A percentile compares a stretch with the other conserved stretches of the same genome.
These are phyloP conservation scores for Ceryle rudis DNA, from an alignment of 2,797 vertebrate genomes.

Conservation along the genomic window DNA sequence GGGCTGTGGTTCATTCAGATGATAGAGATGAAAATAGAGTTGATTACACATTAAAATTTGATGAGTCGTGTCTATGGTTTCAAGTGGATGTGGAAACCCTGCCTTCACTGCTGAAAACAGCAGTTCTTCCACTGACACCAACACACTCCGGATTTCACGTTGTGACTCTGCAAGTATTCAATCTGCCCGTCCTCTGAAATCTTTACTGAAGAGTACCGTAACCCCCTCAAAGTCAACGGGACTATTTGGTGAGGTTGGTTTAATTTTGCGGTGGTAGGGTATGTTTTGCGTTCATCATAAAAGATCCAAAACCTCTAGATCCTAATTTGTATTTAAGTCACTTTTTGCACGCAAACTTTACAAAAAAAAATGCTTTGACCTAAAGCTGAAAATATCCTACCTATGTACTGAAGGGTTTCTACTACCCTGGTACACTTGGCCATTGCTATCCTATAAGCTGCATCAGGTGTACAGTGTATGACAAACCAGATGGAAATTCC, in stretches of 20 bases:
- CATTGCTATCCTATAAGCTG: background rate
- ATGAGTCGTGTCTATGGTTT: background rate
- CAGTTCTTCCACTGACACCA: background rate
- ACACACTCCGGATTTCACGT: background rate
- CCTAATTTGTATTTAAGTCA: background rate
- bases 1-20: background rate
- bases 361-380: background rate
- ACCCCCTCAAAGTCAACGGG: background rate
- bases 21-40: background rate
- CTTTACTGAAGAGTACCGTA: background rate
- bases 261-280: background rate
- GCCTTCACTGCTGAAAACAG: background rate
- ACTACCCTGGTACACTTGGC: background rate
- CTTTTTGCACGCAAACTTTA: background rate
- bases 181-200: background rate
- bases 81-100: background rate
- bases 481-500: background rate
- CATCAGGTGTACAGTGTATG: fast-evolving
- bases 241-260: background rate
- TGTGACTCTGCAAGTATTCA: background rate
- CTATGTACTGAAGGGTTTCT: background rate
- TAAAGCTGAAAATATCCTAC: background rate
- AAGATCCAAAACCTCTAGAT: background rate
- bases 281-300: background rate
- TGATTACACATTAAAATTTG: background rate